Percentiles rank a stretch among this genome's conserved stretches.
Evolutionary conservation across 2,113 vertebrate species (phyloP).

Genomic region (Sinocyclocheilus rhinocerous): DNA sequence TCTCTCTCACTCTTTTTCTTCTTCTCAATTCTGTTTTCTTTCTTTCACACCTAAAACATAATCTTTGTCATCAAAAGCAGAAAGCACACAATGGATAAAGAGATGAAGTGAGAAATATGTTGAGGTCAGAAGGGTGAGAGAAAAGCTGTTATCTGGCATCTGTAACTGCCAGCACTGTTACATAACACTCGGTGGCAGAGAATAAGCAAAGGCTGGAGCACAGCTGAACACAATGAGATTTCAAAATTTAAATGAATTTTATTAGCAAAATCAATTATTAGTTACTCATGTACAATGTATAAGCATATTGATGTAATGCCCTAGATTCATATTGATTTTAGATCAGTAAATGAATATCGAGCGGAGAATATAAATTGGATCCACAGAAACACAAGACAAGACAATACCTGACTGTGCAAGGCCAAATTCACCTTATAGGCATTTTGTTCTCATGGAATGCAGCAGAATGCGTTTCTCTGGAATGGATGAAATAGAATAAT

Average conservation of each 20-base stretch:
- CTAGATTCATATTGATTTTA: background rate
- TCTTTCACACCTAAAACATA: background rate
- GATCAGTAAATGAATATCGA: background rate
- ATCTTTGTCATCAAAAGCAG: background rate
- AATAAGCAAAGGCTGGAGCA: background rate
- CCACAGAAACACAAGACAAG: background rate
- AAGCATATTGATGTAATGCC: conserved; percentile 40
- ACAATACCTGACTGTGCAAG: background rate
- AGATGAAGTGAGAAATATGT: background rate
- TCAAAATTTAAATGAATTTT: conserved; percentile 61
- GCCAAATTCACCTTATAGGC: background rate
- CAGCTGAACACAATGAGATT: background rate
- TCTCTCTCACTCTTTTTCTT: background rate
- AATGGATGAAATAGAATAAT: conserved; percentile 50
- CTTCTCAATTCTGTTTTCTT: background rate
- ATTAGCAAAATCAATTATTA: conserved; percentile 66
- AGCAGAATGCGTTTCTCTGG: conserved; percentile 26
- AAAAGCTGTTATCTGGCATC: background rate
- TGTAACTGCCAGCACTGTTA: background rate
- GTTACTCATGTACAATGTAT: conserved; percentile 55
- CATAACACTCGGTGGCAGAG: background rate
- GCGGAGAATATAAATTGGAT: too few relatives aligned
- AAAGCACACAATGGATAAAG: background rate
- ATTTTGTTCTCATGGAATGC: conserved; percentile 10
- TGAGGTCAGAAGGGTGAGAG: background rate